Base-by-base conservation (phyloP, 2,888 invertebrate genomes). In the Tetropium fuscum region DNA sequence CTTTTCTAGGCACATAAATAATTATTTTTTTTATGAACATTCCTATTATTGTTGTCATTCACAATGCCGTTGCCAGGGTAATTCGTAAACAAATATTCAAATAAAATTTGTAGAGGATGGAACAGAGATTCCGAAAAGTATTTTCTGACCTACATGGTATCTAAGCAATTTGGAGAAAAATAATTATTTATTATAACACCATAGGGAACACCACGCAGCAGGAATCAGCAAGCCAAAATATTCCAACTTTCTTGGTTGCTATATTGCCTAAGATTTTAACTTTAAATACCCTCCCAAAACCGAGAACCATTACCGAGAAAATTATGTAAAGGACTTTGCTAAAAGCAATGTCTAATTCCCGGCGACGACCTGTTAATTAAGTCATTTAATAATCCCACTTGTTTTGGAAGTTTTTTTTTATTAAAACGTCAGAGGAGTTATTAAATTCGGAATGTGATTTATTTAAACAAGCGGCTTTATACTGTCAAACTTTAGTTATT, bases 341-440 rank as follows among this genome's bases (percentile, higher is more conserved):
- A 59, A 63, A 61, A 54, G 57, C 56, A 59, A 61, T 60, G 58
- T 53, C 62, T 58, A 61, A 65, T 61, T 55, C 55, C 41, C 63
- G 16, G 30, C 41, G 60, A 60, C 64, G 60, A 64, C 62, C 64
- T 64, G 62, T 60, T 68, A 66, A 68, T 68, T 68, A 68, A 62
- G 61, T 58, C 60, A 66, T 66, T 63, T 59, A 62, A 64, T 68
- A 66, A 68, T 66, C 61, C 64, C 49, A 45, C 53, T 62, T 59
- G 61, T 62, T 64, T 62, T 49, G 55, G 59, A 62, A 59, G 61
- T 66, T 64, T 68, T 68, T 68, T 60, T n/a, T 65, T 57, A 68
- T 68, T 66, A 64, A 68, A 68, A 62, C 59, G 62, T 65, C 63
- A 61, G 58, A 49, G 44, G 38, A 38, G 55, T 64, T 66, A 62